Base-by-base conservation (phyloP, 2,888 invertebrate species). In the Stenchaetothrips biformis region DNA sequence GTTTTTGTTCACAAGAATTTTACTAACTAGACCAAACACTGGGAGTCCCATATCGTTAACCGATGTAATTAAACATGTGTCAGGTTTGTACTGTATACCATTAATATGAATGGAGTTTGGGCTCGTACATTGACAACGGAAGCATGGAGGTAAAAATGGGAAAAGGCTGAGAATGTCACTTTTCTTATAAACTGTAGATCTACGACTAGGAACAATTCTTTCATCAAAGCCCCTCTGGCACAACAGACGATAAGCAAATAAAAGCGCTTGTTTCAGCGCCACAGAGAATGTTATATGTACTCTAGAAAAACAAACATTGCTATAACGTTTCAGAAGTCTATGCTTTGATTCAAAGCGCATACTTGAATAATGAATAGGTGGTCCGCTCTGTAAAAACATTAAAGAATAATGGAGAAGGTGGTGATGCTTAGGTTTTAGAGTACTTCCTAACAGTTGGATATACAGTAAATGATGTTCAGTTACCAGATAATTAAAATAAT, bases 311-410 rank as follows among this genome's bases (percentile, higher is more conserved):
- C 82, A 80, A 79, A 77, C n/a, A 47, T 37, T 25, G 16, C 82
- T 74, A 21, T 80, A 48, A 27, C 37, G 81, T 78, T 83, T 83
- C 13, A 82, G 83, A 80, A 81, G 81, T 48, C 78, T 80, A 79
- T 84, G 83, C 37, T 82, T 83, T n/a, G 82, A 81, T 82, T 84
- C 84, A 81, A 82, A 83, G 2, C 84, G 53, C 67, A 84, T 78
- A 7, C 82, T 83, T 83, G 83, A 84, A 21, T 81, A 78, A 77
- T 81, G 53, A 47, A 79, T 79, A 74, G 83, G 80, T 0, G 83
- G 83, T 27, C 84, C 84, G 81, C 82, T 82, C 48, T 81, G 67
- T 78, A 80, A 78, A 80, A 83, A 83, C 59, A 83, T 81, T 13
- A 80, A 7, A 8, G 82, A 81, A 80, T 84, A 84, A 81, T 85